Percentiles rank a stretch among this genome's conserved stretches.
phyloP scores from a whole-genome alignment of 2,113 vertebrate genomes.

The Chelonoidis abingdonii region DNA sequence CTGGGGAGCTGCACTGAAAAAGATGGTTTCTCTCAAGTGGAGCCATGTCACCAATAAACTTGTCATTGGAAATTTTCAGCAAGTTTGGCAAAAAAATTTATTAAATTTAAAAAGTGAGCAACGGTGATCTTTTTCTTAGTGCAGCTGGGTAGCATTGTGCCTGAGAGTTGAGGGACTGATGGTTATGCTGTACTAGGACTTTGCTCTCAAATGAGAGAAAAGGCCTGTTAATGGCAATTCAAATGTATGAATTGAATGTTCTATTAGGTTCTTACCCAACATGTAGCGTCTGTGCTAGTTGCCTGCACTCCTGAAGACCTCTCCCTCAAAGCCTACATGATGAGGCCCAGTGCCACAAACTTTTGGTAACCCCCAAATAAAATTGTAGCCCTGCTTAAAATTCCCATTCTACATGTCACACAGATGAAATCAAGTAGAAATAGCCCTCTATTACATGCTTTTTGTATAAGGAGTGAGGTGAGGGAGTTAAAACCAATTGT shows the following conservation, averaged over 20 bases:
- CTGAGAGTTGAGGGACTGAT: not conserved
- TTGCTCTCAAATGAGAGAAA: not conserved
- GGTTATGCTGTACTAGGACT: not conserved
- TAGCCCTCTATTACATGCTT: not conserved
- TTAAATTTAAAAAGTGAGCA: not conserved
- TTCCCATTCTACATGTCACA: not conserved
- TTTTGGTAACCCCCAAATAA: not conserved
- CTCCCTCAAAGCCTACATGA: not conserved
- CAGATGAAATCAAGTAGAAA: accelerated
- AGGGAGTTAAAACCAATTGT: not conserved
- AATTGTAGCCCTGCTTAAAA: not conserved
- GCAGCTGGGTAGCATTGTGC: not conserved
- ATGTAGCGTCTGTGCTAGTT: not conserved
- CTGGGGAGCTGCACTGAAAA: too few relatives aligned
- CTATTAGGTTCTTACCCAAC: not conserved
- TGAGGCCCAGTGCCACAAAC: accelerated
- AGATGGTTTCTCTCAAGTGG: not conserved
- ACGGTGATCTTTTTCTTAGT: not conserved
- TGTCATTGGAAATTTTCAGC: not conserved
- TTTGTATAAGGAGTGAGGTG: accelerated
- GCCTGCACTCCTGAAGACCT: not conserved
- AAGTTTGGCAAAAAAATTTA: not conserved
- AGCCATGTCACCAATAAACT: not conserved
- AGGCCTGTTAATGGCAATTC: not conserved
- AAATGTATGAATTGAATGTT: not conserved